These are phyloP conservation scores for Amphipyra tragopoginis DNA, from an alignment of 2,888 invertebrate species.

Conservation along the genomic window DNA sequence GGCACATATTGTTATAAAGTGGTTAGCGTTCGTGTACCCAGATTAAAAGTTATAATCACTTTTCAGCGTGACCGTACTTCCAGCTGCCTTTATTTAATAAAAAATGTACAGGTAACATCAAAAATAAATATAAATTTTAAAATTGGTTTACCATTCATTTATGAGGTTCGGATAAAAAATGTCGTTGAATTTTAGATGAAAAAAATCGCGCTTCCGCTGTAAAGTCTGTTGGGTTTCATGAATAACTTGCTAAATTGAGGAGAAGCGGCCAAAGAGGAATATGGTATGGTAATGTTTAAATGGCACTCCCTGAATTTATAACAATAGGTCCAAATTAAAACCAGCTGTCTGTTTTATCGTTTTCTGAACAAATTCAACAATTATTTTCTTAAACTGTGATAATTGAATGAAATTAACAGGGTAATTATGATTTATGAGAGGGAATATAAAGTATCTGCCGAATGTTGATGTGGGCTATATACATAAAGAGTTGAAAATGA, in stretches of 20 bases:
- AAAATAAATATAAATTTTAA: slow-evolving; percentile 45
- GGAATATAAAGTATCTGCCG: background rate
- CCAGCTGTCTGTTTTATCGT: slow-evolving; percentile 7
- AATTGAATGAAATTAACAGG: slow-evolving; percentile 14
- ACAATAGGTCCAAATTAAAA: slow-evolving; percentile 41
- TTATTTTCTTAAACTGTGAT: slow-evolving; percentile 9
- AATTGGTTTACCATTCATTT: slow-evolving; percentile 56
- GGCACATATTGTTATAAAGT: no score
- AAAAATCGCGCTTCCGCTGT: slow-evolving; percentile 29
- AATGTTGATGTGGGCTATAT: background rate
- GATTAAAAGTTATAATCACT: no score
- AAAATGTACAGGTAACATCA: slow-evolving; percentile 11
- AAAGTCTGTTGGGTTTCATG: slow-evolving; percentile 39
- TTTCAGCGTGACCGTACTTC: no score
- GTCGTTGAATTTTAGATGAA: slow-evolving; percentile 49
- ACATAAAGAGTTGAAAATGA: no score
- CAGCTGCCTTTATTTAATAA: no score
- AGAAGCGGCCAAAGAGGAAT: slow-evolving; percentile 17
- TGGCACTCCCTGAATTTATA: slow-evolving; percentile 25
- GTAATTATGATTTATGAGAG: background rate
- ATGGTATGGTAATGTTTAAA: slow-evolving; percentile 49
- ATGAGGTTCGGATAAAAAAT: slow-evolving; percentile 39
- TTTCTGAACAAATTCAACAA: slow-evolving; percentile 15
- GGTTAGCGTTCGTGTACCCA: no score
- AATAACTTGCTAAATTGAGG: slow-evolving; percentile 39